Conservation (phyloP, 2,113 vertebrate species). For the Aphyosemion australe region DNA sequence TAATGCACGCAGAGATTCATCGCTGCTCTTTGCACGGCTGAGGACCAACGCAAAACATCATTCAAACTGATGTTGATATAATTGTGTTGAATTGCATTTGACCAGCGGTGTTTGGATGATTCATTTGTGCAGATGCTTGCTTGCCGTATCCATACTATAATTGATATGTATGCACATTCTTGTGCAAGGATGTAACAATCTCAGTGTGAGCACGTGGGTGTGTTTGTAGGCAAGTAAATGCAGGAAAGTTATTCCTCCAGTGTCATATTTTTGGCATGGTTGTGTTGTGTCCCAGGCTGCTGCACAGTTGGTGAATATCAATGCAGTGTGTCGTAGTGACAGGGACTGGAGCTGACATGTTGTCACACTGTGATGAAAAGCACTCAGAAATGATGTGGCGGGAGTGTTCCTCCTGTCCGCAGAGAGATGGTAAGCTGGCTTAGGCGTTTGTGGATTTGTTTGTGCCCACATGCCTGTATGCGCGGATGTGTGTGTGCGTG, state of each 20-base stretch:
- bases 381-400: conserved; percentile 81
- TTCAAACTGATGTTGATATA: conserved; percentile 6
- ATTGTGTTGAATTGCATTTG: conserved; percentile 5
- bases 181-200: conserved; percentile 29
- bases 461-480: conserved; percentile 50
- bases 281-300: conserved; percentile 72
- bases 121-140: conserved; percentile 6
- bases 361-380: conserved; percentile 83
- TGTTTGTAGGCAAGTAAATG: conserved; percentile 52
- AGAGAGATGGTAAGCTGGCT: conserved; percentile 70
- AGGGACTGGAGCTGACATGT: conserved; percentile 78
- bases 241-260: conserved; percentile 65
- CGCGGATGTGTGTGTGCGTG: conserved; percentile 14
- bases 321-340: conserved; percentile 75
- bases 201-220: conserved; percentile 21
- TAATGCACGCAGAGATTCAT: conserved; percentile 7
- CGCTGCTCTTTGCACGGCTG: conserved; percentile 2
- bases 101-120: neutral
- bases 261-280: conserved; percentile 76
- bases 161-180: conserved; percentile 7
- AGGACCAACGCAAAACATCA: conserved; percentile 11
- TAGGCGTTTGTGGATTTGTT: conserved; percentile 64
- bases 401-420: conserved; percentile 75
- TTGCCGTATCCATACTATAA: conserved; percentile 9
- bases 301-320: conserved; percentile 79